Evolutionary conservation across 2,113 vertebrate genomes (phyloP), one percentile per base, ranked within the genome.

Genomic region (Lethenteron reissneri): DNA sequence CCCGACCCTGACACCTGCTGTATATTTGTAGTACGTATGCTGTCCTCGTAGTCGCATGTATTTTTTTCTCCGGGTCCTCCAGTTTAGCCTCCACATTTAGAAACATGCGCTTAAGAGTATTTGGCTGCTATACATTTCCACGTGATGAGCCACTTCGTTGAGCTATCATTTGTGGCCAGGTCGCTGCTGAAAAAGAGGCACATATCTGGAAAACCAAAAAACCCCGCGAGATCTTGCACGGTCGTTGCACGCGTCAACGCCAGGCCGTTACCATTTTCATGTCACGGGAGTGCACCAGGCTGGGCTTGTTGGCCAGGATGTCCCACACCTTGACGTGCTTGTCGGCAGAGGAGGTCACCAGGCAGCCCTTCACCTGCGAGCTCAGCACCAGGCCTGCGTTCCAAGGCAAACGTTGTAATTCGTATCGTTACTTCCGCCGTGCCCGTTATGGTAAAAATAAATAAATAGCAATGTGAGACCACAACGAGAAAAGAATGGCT

Each of bases 271-370:
- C 92, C 92, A 99, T 95, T 79, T 95, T 96, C 92, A 99, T 99
- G 74, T 95, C 87, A 71, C 89, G 81, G 15, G 90, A 87, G 76
- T 96, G 90, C 71, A 97, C 73, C 69, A 97, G 82, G 76, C 78
- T 90, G 56, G 94, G 92, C 78, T 86, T 92, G 76, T 92, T 83
- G 72, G 88, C 84, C 19, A 95, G 71, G 70, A 96, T 88, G 79
- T 97, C 92, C 92, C 94, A 99, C 12, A 99, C 84, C 77, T 99
- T 99, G 70, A 97, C 88, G 0, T 84, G 83, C 76, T 87, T 95
- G 80, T 99, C 92, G 57, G 86, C 83, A 17, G 94, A 97, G 2
- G 88, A 83, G 0, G 92, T 99, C 74, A 97, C 87, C 19, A 99
- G 83, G 74, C 92, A 99, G 60, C 94, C 92, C 78, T 85, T 94